A percentile compares a stretch with the other conserved stretches of the same genome.
phyloP scores from a whole-genome alignment of 2,888 invertebrate genomes.

The Drosophila formosana region DNA sequence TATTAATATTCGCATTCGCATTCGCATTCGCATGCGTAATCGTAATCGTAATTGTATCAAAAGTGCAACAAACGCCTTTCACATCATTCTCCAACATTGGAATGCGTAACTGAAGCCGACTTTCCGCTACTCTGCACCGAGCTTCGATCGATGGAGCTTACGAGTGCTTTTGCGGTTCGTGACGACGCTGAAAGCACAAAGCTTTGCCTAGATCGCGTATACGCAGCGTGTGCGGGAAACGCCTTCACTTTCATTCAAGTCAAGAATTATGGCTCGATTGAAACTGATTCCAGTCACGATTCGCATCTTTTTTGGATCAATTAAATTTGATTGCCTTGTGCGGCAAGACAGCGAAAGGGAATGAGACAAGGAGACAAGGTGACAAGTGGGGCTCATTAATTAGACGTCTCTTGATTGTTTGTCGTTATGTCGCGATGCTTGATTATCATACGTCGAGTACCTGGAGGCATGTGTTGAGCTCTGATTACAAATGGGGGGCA shows the following conservation, averaged over 20 bases:
- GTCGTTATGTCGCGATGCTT: conserved; percentile 40
- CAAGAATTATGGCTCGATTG: conserved; percentile 38
- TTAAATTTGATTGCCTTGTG: conserved; percentile 30
- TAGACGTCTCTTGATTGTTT: conserved; percentile 43
- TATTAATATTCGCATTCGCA: background rate
- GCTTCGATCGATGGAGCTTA: conserved; percentile 4
- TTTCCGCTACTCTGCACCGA: background rate
- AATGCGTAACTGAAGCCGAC: background rate
- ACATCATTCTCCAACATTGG: conserved; percentile 11
- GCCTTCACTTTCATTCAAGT: conserved; percentile 58
- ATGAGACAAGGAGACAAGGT: conserved; percentile 6
- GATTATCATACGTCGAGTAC: conserved; percentile 42
- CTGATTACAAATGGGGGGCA: conserved; percentile 19
- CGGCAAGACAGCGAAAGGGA: background rate
- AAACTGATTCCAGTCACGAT: conserved; percentile 61
- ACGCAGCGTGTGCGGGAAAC: conserved; percentile 6
- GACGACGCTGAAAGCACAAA: conserved; percentile 2
- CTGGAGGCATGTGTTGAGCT: conserved; percentile 5
- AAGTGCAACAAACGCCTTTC: conserved; percentile 48
- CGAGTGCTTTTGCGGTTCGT: conserved; percentile 1
- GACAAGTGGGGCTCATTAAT: conserved; percentile 46
- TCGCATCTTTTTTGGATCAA: conserved; percentile 29
- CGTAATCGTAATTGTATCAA: background rate
- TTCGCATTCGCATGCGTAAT: background rate
- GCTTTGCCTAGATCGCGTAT: conserved; percentile 12